A percentile compares a stretch with the other conserved stretches of the same genome.
These are phyloP conservation scores for Epinotia demarniana DNA, from an alignment of 2,888 invertebrate species.

Conservation along the genomic window DNA sequence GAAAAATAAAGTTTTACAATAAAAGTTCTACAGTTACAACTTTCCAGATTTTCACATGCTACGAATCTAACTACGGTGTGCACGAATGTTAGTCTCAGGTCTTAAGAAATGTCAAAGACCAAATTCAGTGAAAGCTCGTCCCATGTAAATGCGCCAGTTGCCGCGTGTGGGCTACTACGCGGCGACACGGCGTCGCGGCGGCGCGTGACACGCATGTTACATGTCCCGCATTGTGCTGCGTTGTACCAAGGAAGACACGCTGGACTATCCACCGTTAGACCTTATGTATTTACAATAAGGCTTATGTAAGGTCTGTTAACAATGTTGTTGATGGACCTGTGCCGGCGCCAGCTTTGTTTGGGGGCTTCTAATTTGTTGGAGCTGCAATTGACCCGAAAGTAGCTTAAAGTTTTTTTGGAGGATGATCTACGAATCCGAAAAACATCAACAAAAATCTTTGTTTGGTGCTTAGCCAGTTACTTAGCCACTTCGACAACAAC, in stretches of 20 bases:
- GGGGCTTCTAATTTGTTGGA: constrained; percentile 17
- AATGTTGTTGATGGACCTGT: not conserved
- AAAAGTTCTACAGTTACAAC: not conserved
- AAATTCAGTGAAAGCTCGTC: constrained; percentile 30
- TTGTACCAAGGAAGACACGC: not conserved
- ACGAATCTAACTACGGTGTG: not conserved
- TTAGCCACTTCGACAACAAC: not conserved
- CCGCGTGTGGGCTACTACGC: constrained; percentile 46
- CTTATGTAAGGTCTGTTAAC: not conserved
- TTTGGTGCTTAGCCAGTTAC: not conserved
- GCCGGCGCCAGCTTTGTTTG: constrained; percentile 32
- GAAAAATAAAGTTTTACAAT: not conserved
- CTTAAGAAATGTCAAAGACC: not conserved
- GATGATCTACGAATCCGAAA: not conserved
- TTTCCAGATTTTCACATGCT: not conserved
- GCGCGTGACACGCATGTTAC: constrained; percentile 45
- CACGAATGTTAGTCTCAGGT: not conserved
- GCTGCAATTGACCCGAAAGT: not conserved
- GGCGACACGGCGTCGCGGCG: constrained; percentile 47
- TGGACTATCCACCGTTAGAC: not conserved
- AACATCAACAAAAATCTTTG: not conserved
- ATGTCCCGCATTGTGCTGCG: constrained; percentile 35
- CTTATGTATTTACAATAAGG: not conserved
- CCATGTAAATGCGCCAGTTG: constrained; percentile 37
- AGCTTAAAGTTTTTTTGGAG: not conserved